phyloP scores from a whole-genome alignment of 2,113 vertebrate genomes.

The Charina bottae region DNA sequence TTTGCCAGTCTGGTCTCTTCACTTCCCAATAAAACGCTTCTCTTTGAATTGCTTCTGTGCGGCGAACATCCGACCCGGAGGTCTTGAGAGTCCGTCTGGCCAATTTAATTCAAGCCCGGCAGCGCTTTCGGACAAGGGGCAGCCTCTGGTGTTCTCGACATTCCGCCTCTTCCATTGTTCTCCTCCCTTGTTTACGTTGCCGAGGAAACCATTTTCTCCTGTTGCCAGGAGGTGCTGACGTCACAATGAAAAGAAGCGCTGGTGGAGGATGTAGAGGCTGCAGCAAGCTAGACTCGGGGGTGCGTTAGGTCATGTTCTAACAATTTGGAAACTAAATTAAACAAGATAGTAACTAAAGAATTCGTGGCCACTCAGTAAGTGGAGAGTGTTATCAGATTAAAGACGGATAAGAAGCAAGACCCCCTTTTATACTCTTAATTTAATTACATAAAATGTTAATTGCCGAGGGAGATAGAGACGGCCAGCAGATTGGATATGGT shows the following conservation, averaged over 20 bases:
- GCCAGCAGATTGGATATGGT: background rate
- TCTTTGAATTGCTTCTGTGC: background rate
- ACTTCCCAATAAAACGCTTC: background rate
- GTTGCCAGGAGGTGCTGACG: background rate
- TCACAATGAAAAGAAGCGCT: rapidly evolving
- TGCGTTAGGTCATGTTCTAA: background rate
- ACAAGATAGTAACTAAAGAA: background rate
- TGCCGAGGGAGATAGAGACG: background rate
- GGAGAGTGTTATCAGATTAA: background rate
- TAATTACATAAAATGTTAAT: background rate
- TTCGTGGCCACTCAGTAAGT: background rate
- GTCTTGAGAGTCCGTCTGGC: background rate
- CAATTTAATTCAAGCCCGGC: rapidly evolving
- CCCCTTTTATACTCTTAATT: background rate
- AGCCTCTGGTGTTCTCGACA: rapidly evolving
- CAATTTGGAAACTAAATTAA: background rate
- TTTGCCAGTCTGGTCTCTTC: background rate
- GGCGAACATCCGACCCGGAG: background rate
- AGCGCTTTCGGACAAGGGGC: background rate
- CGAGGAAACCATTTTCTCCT: conserved; percentile 21
- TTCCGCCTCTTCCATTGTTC: background rate
- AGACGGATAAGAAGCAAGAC: background rate
- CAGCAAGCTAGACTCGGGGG: background rate
- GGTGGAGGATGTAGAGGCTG: background rate
- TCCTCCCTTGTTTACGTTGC: conserved; percentile 32